Conservation (phyloP, 2,888 invertebrate species). For the Drosophila rellima region DNA sequence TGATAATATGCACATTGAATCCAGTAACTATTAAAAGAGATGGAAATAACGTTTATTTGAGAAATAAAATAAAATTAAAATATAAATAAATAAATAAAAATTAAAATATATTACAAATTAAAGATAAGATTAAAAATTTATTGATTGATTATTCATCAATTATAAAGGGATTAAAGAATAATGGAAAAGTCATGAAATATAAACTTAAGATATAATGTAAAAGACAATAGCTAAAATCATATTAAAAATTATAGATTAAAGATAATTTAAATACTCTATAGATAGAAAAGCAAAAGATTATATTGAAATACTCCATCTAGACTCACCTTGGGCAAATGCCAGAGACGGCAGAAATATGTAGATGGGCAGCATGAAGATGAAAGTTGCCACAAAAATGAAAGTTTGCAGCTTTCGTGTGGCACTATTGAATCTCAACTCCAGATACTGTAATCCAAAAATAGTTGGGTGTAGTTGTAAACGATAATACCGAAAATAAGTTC, state of each 20-base stretch:
- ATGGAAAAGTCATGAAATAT: no score
- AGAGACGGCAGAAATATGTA: conserved; percentile 83
- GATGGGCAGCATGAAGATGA: conserved; percentile 82
- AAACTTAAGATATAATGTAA: no score
- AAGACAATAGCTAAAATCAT: no score
- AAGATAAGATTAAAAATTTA: neutral
- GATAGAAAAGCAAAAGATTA: neutral
- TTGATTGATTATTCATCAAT: no score
- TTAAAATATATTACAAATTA: neutral
- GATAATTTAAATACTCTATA: no score
- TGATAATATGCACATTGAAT: conserved; percentile 87
- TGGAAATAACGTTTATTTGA: neutral
- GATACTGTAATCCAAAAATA: conserved; percentile 70
- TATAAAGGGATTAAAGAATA: no score
- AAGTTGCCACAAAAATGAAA: conserved; percentile 70
- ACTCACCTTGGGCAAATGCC: conserved; percentile 84
- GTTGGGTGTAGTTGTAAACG: neutral
- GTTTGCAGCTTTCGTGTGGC: conserved; percentile 80
- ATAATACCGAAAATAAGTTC: neutral
- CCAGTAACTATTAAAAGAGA: conserved; percentile 86
- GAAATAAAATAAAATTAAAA: neutral
- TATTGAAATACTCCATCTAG: neutral
- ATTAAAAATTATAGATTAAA: no score
- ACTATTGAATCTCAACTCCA: conserved; percentile 82
- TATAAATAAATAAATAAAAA: neutral